These are phyloP conservation scores for Octodon degus DNA, from an alignment of 2,113 vertebrate species.

Conservation along the genomic window DNA sequence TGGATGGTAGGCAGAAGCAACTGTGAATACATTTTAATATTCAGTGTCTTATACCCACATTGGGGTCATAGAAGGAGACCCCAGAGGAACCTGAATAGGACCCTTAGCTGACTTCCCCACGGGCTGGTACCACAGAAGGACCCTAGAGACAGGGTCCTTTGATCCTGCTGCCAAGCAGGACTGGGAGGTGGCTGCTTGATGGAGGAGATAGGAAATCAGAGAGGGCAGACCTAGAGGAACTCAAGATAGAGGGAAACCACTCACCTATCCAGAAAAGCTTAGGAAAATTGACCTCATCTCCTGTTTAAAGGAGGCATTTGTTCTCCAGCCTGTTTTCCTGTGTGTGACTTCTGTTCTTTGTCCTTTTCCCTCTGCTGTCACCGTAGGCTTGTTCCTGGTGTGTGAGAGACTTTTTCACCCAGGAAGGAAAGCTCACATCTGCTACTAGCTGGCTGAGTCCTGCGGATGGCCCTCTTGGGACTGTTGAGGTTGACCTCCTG, in stretches of 20 bases:
- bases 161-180: not conserved
- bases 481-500: not conserved
- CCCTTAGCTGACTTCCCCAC: not conserved
- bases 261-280: not conserved
- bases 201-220: not conserved
- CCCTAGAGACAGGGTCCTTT: not conserved
- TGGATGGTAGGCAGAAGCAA: not conserved
- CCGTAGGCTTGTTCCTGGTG: not conserved
- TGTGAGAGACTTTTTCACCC: not conserved
- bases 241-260: not conserved
- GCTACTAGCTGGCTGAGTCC: not conserved
- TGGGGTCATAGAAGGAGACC: not conserved
- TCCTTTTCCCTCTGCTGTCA: not conserved
- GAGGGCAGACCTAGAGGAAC: not conserved
- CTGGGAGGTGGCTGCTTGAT: not conserved
- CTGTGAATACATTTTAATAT: not conserved
- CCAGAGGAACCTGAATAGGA: not conserved
- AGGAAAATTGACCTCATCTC: not conserved
- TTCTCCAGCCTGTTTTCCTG: not conserved
- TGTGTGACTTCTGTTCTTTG: not conserved
- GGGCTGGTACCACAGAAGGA: not conserved
- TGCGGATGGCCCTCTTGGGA: not conserved
- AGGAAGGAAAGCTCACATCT: not conserved
- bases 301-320: not conserved
- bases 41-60: not conserved